Base-by-base conservation (phyloP, 2,888 invertebrate genomes). In the Criorhina ranunculi region DNA sequence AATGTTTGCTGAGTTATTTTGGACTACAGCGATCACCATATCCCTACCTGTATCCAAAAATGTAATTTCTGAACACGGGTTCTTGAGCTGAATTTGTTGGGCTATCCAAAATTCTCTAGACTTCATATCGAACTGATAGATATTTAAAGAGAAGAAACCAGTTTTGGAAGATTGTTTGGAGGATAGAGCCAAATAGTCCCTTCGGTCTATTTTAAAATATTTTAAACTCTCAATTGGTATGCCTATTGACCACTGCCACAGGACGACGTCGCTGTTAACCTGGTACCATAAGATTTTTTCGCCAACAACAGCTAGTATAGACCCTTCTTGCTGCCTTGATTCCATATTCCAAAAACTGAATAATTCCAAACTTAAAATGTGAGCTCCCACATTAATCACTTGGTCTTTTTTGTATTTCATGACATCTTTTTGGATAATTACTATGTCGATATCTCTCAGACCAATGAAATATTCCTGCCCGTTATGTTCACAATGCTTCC, bases 11-110 rank as follows among this genome's bases (percentile, higher is more conserved):
- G 87, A 83, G 55, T 90, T 80, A 0, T 86, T 78, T 79, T 92
- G 92, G 0, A 90, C 88, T 11, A 92, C 86, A 3, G 90, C 90
- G 0, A 92, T 79, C 3, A 92, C 83, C 11, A 90, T 80, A 79
- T 92, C 91, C 0, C 89, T 88, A 0, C 91, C 91, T 0, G 90
- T 89, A 31, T 92, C 89, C 5, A 91, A 78, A 6, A 90, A 83
- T 0, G 88, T 88, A 0, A 91, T 80, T 37, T 90, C 89, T 0
- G 82, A 69, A 29, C 89, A 88, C 0, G 83, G 19, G 15, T 88
- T 49, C 5, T 88, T 44, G 33, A 92, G 42, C 11, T 89, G 89
- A 73, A 92, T 66, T 0, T 88, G 89, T 82, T 92, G 92, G 0
- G 86, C 88, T 29, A 91, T 88, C 90, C 91, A 91, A 70, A 91